Evolutionary conservation across 2,113 vertebrate genomes (phyloP).

Genomic region (Acinonyx jubatus): DNA sequence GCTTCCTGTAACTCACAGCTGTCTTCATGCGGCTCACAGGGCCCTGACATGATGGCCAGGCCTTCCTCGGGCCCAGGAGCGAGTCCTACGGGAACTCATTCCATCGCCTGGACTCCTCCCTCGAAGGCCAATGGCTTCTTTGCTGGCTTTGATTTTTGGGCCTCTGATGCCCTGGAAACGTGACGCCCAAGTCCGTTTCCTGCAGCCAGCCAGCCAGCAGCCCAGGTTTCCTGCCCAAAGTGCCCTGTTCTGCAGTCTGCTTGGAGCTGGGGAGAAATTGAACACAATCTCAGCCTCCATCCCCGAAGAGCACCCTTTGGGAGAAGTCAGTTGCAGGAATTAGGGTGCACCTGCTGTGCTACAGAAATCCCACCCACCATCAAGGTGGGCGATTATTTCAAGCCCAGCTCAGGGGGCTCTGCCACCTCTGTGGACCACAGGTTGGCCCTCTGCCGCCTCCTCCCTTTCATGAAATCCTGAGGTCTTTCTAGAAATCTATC

Average conservation of each 20-base stretch:
- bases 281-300: neutral
- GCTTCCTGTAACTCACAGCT: neutral
- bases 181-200: neutral
- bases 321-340: neutral
- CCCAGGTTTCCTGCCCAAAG: neutral
- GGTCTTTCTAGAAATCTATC: neutral
- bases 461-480: neutral
- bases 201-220: neutral
- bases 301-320: neutral
- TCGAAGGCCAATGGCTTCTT: neutral
- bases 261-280: neutral
- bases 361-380: neutral
- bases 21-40: fast-evolving
- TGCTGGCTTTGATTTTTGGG: neutral
- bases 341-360: neutral
- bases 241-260: neutral
- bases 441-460: neutral
- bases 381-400: neutral
- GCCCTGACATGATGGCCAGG: neutral
- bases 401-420: neutral
- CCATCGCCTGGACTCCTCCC: neutral
- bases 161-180: neutral
- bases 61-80: neutral
- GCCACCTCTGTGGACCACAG: neutral
- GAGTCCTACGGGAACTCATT: neutral